Base-by-base conservation (phyloP, 2,113 vertebrate species). In the Lethenteron camtschaticum region DNA sequence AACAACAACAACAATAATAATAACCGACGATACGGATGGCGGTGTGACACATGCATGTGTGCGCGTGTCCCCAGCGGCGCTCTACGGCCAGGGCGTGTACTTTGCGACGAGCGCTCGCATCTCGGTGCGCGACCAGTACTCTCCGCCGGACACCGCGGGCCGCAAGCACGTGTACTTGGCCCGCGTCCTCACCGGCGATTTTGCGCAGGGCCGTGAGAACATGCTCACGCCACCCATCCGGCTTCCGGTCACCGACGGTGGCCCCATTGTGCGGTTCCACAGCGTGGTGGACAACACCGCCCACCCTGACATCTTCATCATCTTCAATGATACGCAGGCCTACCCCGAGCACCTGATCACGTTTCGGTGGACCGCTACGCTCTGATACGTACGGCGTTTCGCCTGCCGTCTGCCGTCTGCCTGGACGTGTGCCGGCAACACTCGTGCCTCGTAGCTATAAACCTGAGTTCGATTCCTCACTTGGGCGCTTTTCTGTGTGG, bases 281-380 rank as follows among this genome's bases (percentile, higher is more conserved):
- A 89, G 88, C 11, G 82, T 85, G 0, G 84, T 84, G 5, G 85
- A 91, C 20, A 68, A 77, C 74, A 71, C 78, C 0, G 68, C 5
- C 10, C 74, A 58, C 0, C 88, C 90, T 0, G 16, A 72, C 2
- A 78, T 90, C 77, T 95, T 90, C 13, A 85, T 94, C 78, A 84
- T 88, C 78, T 94, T 90, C 75, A 85, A 88, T 1, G 87, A 95
- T 72, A 94, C 88, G 0, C 89, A 91, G 75, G 87, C 89, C 1
- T 85, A 86, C 71, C 89, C 86, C 9, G 80, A 86, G 75, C 85
- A 88, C 74, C 83, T 90, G 69, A 81, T 95, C 69, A 94, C 84
- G 12, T 94, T 87, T 76, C 71, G 81, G 58, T 66, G 63, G 63
- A 41, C 5, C 41, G 41, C 41, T 41, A 1, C 41, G 41, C 41